Base-by-base conservation (phyloP, 2,113 vertebrate genomes). In the Danionella cerebrum region DNA sequence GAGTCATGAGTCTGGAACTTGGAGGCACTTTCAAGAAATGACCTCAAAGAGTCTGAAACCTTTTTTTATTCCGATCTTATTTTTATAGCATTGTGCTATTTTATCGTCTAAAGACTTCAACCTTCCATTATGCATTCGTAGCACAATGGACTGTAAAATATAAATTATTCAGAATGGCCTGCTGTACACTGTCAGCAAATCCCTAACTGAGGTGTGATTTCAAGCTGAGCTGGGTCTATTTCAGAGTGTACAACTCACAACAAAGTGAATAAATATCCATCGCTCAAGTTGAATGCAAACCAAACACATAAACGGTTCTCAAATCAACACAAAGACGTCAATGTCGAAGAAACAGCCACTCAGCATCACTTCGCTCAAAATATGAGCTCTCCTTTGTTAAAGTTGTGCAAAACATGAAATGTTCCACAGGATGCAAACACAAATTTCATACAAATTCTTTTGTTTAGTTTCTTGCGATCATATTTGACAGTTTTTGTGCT, bases 201-300 rank as follows among this genome's bases (percentile, higher is more conserved):
- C 54, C 22, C 35, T 44, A 67, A 60, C 45, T 54, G 42, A 68
- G 42, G 66, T 36, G 24, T 21, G n/a, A 36, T 50, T 64, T 64
- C 59, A 35, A 31, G 41, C 44, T 64, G 44, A 50, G 60, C 18
- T 22, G 19, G 38, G 50, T 33, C 27, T 54, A 29, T 57, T 68
- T 47, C 66, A 48, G 42, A 21, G 66, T 24, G 42, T 68, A 27
- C 44, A 58, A 68, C 58, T 50, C 31, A 48, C 42, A 21, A 58
- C 31, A 68, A 57, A 68, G 66, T 48, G 44, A 58, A 58, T 48
- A 58, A 68, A 68, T 68, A 36, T 27, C 41, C 44, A n/a, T 57
- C 52, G 19, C 21, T 58, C 42, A 47, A 58, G 54, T 58, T 36
- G 41, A 38, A 58, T 29, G 39, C 21, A 48, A 57, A 57, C 54